A percentile compares a stretch with the other conserved stretches of the same genome.
Evolutionary conservation across 2,797 vertebrate species (phyloP).

Genomic region (Chrosomus eos): DNA sequence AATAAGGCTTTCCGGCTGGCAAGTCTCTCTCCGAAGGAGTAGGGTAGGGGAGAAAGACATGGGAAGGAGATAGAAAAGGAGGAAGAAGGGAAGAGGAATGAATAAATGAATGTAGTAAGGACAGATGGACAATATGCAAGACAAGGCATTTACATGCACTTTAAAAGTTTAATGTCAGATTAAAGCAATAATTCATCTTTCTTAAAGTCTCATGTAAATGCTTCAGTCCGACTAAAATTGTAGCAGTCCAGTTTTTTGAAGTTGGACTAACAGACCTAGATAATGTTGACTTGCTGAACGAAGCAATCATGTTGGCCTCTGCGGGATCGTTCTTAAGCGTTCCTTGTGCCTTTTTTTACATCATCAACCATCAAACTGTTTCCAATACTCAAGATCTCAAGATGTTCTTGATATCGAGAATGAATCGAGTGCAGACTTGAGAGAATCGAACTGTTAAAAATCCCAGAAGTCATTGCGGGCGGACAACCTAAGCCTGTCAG

Average conservation of each 20-base stretch:
- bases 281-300: background rate
- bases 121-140: background rate
- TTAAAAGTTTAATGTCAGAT: background rate
- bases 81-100: slow-evolving; percentile 25
- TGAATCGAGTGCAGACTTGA: background rate
- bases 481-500: too few relatives aligned
- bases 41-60: slow-evolving; percentile 2
- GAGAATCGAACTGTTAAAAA: too few relatives aligned
- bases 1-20: slow-evolving; percentile 56
- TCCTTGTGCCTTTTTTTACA: background rate
- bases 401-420: background rate
- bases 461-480: too few relatives aligned
- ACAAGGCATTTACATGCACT: background rate
- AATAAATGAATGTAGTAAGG: slow-evolving; percentile 15
- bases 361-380: background rate
- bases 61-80: slow-evolving; percentile 29
- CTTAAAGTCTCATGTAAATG: background rate
- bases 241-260: background rate
- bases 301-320: background rate
- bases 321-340: background rate
- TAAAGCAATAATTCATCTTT: background rate
- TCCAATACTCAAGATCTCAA: background rate
- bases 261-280: background rate
- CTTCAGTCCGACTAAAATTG: background rate
- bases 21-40: slow-evolving; percentile 17